phyloP scores from a whole-genome alignment of 2,797 vertebrate genomes.

The Lateolabrax maculatus region DNA sequence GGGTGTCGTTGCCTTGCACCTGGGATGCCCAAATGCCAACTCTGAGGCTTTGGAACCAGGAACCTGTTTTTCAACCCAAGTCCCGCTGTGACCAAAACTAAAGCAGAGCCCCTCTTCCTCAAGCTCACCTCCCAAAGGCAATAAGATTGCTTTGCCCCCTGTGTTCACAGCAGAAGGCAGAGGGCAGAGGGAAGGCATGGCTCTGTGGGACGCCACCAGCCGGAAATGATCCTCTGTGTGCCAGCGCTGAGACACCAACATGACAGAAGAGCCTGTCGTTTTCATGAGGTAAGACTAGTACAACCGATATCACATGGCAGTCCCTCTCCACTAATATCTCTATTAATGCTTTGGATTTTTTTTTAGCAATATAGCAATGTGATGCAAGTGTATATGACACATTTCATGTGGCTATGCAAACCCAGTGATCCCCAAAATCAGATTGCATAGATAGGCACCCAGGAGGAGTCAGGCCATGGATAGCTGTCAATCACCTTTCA shows the following conservation, averaged over 20 bases:
- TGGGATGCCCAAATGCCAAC: slow-evolving; percentile 82
- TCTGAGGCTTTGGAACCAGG: slow-evolving; percentile 77
- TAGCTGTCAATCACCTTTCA: slow-evolving; percentile 77
- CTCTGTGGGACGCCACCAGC: slow-evolving; percentile 73
- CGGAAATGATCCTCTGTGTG: slow-evolving; percentile 82
- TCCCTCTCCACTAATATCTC: slow-evolving; percentile 48
- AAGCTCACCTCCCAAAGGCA: slow-evolving; percentile 75
- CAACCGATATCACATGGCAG: slow-evolving; percentile 39
- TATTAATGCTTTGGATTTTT: slow-evolving; percentile 37
- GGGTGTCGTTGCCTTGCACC: slow-evolving; percentile 79
- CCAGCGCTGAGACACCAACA: slow-evolving; percentile 74
- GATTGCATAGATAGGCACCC: slow-evolving; percentile 58
- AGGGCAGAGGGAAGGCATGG: slow-evolving; percentile 80
- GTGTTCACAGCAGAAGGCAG: slow-evolving; percentile 78
- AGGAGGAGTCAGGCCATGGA: slow-evolving; percentile 48
- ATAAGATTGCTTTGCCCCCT: slow-evolving; percentile 76
- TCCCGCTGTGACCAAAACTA: slow-evolving; percentile 78
- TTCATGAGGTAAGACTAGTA: slow-evolving; percentile 54
- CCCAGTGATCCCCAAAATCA: slow-evolving; percentile 52
- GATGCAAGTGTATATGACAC: slow-evolving; percentile 44
- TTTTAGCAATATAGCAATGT: slow-evolving; percentile 30
- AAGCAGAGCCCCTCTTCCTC: slow-evolving; percentile 75
- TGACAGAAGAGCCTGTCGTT: slow-evolving; percentile 59
- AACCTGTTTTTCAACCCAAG: slow-evolving; percentile 79
- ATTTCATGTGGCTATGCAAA: slow-evolving; percentile 47